Base-by-base conservation (phyloP, 2,113 vertebrate genomes). In the Hassar affinis region DNA sequence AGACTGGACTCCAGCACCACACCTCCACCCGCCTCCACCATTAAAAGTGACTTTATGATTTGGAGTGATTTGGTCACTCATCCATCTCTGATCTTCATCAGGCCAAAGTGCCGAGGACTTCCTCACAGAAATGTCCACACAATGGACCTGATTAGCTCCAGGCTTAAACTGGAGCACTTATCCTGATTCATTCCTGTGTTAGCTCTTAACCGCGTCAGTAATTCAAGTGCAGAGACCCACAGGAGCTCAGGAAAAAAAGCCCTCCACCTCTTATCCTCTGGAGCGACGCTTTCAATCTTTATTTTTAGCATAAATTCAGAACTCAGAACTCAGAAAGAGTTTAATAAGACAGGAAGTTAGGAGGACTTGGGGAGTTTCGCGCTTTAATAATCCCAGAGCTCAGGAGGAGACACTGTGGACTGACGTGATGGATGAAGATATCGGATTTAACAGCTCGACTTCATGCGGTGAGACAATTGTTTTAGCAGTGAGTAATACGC, bases 361-460 rank as follows among this genome's bases (percentile, higher is more conserved):
- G 33, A 78, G 52, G 54, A 78, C 11, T 7, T 15, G 20, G 35
- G 33, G 35, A 6, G 52, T 78, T 59, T 42, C 22, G 17, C 15
- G 54, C 14, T 57, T 56, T 78, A 78, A 42, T 78, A 56, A 59
- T 56, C 33, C 72, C 18, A 0, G 54, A 35, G 76, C 52, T 78
- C 52, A 78, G 54, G 52, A 56, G 52, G 76, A 57, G 76, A 78
- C 22, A 15, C 22, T 52, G 9, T 6, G 20, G 68, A 71, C 68
- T 74, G 52, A 42, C 8, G 52, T 78, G 76, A 78, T 78, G 76
- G 54, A 78, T 78, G 52, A n/a, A 59, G 54, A 74, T 74, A 51
- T 74, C 76, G 59, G 76, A 45, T 74, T 74, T 74, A 74, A 49
- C 45, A 6, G 71, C 47, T 71, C 6, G n/a, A 30, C 47, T 74